Evolutionary conservation across 2,113 vertebrate species (phyloP).

Genomic region (Lamprotornis superbus): DNA sequence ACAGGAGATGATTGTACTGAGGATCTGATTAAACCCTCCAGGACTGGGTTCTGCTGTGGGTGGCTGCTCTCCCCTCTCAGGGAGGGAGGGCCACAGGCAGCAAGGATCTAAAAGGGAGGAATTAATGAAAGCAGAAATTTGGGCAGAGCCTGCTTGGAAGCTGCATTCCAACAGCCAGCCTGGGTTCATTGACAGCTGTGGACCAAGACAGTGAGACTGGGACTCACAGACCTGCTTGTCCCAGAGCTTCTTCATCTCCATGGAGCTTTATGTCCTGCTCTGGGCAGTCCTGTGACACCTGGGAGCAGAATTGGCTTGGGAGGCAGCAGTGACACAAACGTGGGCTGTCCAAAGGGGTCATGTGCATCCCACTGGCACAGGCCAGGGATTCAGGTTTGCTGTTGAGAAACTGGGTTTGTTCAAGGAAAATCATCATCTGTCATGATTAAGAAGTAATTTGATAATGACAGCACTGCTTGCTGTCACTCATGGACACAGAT

Average conservation of each 20-base stretch:
- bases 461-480: background rate
- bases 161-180: fast-evolving
- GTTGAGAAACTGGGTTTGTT: background rate
- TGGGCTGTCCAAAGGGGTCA: background rate
- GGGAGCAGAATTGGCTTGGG: background rate
- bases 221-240: background rate
- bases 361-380: fast-evolving
- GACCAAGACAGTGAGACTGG: background rate
- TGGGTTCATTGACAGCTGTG: fast-evolving
- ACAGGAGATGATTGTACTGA: background rate
- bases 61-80: background rate
- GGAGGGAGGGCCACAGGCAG: background rate
- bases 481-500: fast-evolving
- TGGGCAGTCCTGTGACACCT: background rate
- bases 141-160: background rate
- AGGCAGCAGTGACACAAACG: background rate
- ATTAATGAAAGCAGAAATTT: background rate
- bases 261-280: background rate
- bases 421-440: background rate
- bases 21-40: background rate
- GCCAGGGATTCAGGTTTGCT: background rate
- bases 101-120: background rate
- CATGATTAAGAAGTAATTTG: background rate
- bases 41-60: background rate
- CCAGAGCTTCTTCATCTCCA: background rate